Evolutionary conservation across 2,888 invertebrate genomes (phyloP), one percentile per base, ranked within the genome.

Genomic region (Chouioia cunea): DNA sequence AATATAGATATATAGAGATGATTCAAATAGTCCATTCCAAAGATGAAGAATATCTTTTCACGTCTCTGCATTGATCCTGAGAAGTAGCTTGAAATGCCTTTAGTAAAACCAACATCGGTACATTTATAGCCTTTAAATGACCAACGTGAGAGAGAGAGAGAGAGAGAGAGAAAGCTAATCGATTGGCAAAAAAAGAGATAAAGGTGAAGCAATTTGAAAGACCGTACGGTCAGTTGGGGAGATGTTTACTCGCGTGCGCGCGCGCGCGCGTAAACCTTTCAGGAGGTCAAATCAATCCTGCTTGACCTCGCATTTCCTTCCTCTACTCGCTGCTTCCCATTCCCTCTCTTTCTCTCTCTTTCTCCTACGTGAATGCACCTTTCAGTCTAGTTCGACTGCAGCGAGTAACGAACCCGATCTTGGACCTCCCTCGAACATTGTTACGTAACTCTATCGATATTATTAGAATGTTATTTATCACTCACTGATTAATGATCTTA

Each of bases 181-280:
- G 65, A 57, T 44, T 16, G 18, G 18, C n/a, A 23, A 48, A 36
- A 50, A 44, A 69, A 43, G n/a, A 18, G 47, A 57, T 20, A 22
- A 23, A 69, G 18, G 44, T 36, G 27, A 57, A 18, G 53, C 48
- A 52, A 36, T 44, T 53, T 53, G 53, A 54, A 68, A 54, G 58
- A 58, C 44, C 53, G 50, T 71, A 68, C 56, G 56, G 60, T 56
- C 36, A 67, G 46, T 58, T 22, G 48, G 62, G 63, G 74, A 76
- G 78, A 80, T 80, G 79, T 79, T 82, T 79, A 79, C 78, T 80
- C 79, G 79, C 81, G 81, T 82, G 79, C 79, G 77, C 76, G 74
- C 75, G 78, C 75, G 78, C 27, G 27, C 2, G 36, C 10, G 36
- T 10, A 36, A 36, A 12, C 76, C 77, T 78, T 77, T 78, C 76